Evolutionary conservation across 2,113 vertebrate genomes (phyloP), one percentile per base, ranked within the genome.

Genomic region (Prietella phreatophila): DNA sequence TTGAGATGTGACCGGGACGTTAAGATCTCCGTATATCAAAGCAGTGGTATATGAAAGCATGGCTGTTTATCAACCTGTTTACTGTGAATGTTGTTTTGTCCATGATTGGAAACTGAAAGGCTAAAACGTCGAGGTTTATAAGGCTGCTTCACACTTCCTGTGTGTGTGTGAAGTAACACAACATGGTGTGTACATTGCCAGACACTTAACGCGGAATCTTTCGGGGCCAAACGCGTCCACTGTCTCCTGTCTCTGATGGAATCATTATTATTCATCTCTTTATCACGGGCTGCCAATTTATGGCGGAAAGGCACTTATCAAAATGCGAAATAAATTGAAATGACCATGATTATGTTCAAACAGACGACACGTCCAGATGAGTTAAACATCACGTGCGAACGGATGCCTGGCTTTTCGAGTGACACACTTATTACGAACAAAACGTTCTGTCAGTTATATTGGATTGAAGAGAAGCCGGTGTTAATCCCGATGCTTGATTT

Each of bases 211-310:
- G 56, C 58, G 33, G 39, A 84, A 30, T 47, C 63, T n/a, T 61
- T 13, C 25, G 8, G 8, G 22, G 39, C 55, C 15, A 60, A 39
- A 36, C 1, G 47, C 76, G 15, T 69, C 19, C 30, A 42, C 33
- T n/a, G 60, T 56, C 47, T 78, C 14, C 4, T 50, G 42, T 81
- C 14, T 55, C 22, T 82, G 85, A 69, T 76, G 61, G 20, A 67
- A 50, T 42, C 69, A 81, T 86, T 33, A 86, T 58, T 80, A 76
- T 65, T 86, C 69, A 27, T 61, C 47, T 80, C 42, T 58, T 81
- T 56, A 80, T 56, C 27, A 50, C 1, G 7, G 0, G n/a, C 42
- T 75, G 63, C 30, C 39, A 78, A 13, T 58, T 22, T 33, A n/a
- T 58, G 4, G 33, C 9, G 27, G 50, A 71, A 71, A 87, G 27